Evolutionary conservation across 2,888 invertebrate genomes (phyloP).

Genomic region (Plebejus argus): DNA sequence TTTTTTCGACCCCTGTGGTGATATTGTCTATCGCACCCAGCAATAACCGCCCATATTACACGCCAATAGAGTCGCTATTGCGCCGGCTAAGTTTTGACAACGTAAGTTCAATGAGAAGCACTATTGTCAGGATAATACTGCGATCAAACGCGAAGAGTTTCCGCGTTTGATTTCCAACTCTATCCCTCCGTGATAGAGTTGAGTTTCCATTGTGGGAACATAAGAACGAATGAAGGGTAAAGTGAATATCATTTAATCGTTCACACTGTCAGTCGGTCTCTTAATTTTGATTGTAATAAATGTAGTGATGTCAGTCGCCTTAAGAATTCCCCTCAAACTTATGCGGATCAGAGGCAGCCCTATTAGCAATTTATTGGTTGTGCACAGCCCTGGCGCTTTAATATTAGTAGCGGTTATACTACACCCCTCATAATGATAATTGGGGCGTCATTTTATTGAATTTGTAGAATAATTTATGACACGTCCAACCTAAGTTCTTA

Average conservation of each 20-base stretch:
- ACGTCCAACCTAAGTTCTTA: too few relatives aligned
- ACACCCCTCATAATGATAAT: neutral
- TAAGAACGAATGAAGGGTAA: constrained; percentile 63
- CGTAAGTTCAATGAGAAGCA: constrained; percentile 73
- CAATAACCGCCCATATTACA: constrained; percentile 53
- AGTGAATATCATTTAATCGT: constrained; percentile 77
- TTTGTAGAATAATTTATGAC: too few relatives aligned
- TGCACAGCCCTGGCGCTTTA: neutral
- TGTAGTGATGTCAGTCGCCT: constrained; percentile 42
- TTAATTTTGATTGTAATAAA: constrained; percentile 68
- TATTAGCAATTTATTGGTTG: neutral
- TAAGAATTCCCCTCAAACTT: constrained; percentile 36
- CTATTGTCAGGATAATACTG: constrained; percentile 77
- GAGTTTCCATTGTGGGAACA: constrained; percentile 44
- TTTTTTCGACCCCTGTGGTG: constrained; percentile 74
- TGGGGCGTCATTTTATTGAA: neutral
- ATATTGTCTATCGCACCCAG: constrained; percentile 55
- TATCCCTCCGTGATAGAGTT: constrained; percentile 43
- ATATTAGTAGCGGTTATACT: neutral
- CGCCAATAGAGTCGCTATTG: constrained; percentile 51
- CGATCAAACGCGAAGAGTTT: constrained; percentile 67
- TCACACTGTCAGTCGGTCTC: constrained; percentile 72
- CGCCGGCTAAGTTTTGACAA: constrained; percentile 57
- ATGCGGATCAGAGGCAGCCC: constrained; percentile 24
- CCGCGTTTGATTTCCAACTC: constrained; percentile 44